Percentiles rank a stretch among this genome's conserved stretches.
phyloP scores from a whole-genome alignment of 2,113 vertebrate genomes.

The Sander vitreus region DNA sequence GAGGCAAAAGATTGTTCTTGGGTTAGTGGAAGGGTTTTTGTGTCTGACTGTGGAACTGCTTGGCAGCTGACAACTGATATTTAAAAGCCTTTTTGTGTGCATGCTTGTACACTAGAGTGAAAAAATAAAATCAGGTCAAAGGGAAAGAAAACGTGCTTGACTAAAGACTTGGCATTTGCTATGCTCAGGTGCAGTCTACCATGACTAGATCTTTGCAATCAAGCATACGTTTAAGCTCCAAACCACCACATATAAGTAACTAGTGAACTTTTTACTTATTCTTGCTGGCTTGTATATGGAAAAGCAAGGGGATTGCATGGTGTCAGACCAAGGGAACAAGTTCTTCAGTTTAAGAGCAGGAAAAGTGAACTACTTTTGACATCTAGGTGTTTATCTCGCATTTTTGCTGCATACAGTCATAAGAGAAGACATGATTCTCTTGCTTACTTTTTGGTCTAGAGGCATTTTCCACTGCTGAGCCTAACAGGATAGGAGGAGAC shows the following conservation, averaged over 20 bases:
- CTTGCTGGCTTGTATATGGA: not conserved
- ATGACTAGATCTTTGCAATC: conserved; percentile 44
- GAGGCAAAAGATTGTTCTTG: conserved; percentile 42
- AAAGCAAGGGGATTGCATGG: not conserved
- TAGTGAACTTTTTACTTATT: not conserved
- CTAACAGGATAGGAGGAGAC: conserved; percentile 68
- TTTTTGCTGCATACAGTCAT: conserved; percentile 5
- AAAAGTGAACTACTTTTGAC: not conserved
- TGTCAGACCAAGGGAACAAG: conserved; percentile 7
- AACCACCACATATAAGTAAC: conserved; percentile 2
- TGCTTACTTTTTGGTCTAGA: conserved; percentile 12
- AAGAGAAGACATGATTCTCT: conserved; percentile 18
- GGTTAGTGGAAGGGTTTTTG: conserved; percentile 43
- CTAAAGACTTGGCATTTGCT: conserved; percentile 53
- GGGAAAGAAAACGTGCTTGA: conserved; percentile 52
- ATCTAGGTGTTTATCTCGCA: not conserved
- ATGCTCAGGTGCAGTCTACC: conserved; percentile 27
- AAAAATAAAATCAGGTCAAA: conserved; percentile 65
- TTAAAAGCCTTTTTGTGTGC: conserved; percentile 71
- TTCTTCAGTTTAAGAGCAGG: not conserved
- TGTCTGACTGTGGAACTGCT: conserved; percentile 60
- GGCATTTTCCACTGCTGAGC: conserved; percentile 25
- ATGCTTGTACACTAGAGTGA: conserved; percentile 53
- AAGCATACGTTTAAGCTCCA: conserved; percentile 25
- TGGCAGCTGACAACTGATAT: conserved; percentile 72